These are phyloP conservation scores for Calypte anna DNA, from an alignment of 2,113 vertebrate species.

Conservation along the genomic window DNA sequence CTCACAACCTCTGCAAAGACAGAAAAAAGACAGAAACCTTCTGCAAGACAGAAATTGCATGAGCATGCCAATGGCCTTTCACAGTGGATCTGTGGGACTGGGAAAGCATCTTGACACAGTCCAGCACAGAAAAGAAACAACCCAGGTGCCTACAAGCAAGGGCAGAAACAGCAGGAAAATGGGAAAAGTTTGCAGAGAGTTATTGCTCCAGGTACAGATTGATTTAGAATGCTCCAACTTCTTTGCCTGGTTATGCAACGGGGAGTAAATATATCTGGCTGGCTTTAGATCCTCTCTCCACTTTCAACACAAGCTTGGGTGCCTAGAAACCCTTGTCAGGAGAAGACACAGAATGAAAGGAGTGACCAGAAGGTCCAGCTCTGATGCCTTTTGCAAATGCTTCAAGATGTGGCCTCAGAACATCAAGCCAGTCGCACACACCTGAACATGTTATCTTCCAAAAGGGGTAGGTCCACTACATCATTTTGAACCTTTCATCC, in stretches of 20 bases:
- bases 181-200: neutral
- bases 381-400: neutral
- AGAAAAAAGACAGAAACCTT: no score
- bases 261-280: neutral
- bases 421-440: neutral
- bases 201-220: neutral
- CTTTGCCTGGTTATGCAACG: neutral
- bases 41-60: neutral
- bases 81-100: neutral
- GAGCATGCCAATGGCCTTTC: neutral
- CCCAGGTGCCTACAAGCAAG: neutral
- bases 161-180: neutral
- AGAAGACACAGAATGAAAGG: neutral
- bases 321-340: neutral
- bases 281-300: neutral
- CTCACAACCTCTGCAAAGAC: neutral
- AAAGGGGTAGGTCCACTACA: neutral
- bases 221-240: neutral
- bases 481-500: neutral
- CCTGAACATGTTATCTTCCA: neutral
- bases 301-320: neutral
- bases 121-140: neutral
- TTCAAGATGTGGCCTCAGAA: neutral
- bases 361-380: neutral
- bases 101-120: neutral